Conservation (phyloP, 2,888 invertebrate genomes). For the Pammene fasciana region DNA sequence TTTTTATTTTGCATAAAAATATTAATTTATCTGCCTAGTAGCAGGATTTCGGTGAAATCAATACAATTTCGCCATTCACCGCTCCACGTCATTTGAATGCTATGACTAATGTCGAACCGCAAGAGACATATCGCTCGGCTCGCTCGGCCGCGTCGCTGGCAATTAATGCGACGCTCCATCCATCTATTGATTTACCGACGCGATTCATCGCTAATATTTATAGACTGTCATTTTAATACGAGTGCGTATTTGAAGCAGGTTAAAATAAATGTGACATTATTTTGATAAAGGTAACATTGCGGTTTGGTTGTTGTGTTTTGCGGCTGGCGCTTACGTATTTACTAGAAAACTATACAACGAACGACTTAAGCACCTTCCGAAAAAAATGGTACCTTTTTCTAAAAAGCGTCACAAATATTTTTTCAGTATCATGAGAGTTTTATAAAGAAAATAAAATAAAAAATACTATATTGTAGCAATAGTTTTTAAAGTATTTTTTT, state of each 20-base stretch:
- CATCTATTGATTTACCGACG: slow-evolving; percentile 70
- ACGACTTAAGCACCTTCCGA: no score
- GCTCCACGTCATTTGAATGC: slow-evolving; percentile 17
- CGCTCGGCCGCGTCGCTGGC: slow-evolving; percentile 46
- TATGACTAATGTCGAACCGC: slow-evolving; percentile 26
- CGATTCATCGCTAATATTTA: slow-evolving; percentile 60
- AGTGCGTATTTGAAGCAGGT: background rate
- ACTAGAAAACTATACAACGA: no score
- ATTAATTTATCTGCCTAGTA: no score
- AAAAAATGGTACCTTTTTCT: background rate
- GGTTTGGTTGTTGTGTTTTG: no score
- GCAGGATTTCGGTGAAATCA: background rate
- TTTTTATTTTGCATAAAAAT: no score
- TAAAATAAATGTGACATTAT: background rate
- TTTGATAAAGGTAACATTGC: background rate
- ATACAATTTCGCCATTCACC: slow-evolving; percentile 7
- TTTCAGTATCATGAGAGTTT: no score
- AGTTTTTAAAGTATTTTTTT: no score
- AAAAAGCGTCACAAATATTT: background rate
- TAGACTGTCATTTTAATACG: slow-evolving; percentile 30
- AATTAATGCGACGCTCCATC: slow-evolving; percentile 66
- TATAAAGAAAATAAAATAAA: no score
- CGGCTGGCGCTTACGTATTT: no score
- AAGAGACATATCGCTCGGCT: slow-evolving; percentile 25
- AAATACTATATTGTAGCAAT: no score